phyloP scores from a whole-genome alignment of 2,888 invertebrate genomes.

The Rhodophaea formosa region DNA sequence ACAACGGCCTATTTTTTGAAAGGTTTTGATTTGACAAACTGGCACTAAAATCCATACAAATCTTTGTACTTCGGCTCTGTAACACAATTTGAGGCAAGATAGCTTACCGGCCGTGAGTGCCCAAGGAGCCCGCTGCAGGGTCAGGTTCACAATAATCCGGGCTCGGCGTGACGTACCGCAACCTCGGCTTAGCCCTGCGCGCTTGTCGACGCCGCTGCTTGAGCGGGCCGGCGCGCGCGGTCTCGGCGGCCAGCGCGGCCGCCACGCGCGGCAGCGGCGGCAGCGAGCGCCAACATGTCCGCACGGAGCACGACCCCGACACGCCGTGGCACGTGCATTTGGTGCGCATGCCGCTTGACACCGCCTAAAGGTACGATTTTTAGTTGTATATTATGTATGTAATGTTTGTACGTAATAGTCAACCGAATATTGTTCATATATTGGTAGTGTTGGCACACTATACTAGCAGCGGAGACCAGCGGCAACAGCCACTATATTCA shows the following conservation, averaged over 20 bases:
- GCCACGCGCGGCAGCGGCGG: slow-evolving; percentile 84
- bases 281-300: slow-evolving; percentile 90
- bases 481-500: too few species aligned
- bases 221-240: slow-evolving; percentile 66
- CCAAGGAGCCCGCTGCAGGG: slow-evolving; percentile 86
- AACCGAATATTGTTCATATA: too few species aligned
- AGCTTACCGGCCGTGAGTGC: slow-evolving; percentile 87
- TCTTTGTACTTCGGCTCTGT: neutral
- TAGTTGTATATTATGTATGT: too few species aligned
- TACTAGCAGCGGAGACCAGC: too few species aligned
- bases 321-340: slow-evolving; percentile 93
- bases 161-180: slow-evolving; percentile 89
- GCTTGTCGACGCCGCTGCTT: slow-evolving; percentile 55
- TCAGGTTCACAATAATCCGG: slow-evolving; percentile 92
- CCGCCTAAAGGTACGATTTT: slow-evolving; percentile 79
- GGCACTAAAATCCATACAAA: too few species aligned
- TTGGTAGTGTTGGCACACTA: too few species aligned
- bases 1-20: too few species aligned
- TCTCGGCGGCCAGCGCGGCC: slow-evolving; percentile 68
- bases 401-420: too few species aligned
- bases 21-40: too few species aligned
- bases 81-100: neutral
- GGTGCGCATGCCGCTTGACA: slow-evolving; percentile 75
- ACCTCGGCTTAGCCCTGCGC: slow-evolving; percentile 77
- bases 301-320: slow-evolving; percentile 90